Evolutionary conservation across 2,888 invertebrate genomes (phyloP), one percentile per base, ranked within the genome.

Genomic region (Parapristionchus giblindavisi): DNA sequence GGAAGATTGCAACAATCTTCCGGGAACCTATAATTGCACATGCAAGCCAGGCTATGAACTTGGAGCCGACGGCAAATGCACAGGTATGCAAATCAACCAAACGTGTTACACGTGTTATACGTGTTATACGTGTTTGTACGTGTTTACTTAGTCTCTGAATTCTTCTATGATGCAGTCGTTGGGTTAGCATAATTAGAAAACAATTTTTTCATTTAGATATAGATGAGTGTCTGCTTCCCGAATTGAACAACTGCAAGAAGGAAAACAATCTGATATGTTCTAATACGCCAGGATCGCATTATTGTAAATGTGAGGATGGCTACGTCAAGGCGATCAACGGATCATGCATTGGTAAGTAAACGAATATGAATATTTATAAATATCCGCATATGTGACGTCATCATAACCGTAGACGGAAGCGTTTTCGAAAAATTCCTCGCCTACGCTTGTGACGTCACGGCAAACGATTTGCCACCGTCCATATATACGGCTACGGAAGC

Each of bases 21-120:
- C 74, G 17, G 74, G 74, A 34, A 34, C 63, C 11, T 74, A 38
- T 54, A 74, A 74, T 54, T 74, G 74, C 54, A 74, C 74, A 1
- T 74, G 74, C 54, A 74, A 74, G 74, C 27, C 61, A 5, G 74
- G 74, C 24, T 74, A 32, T 32, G 54, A 52, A 43, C 32, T 29
- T 14, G 43, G 43, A 51, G 5, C 63, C 4, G 51, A 63, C 29
- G 74, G 63, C 52, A 72, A 40, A 36, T 72, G 72, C 60, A 51
- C 43, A 34, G 60, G 70, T 71, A 29, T 3, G 54, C 1, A 29
- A 11, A n/a, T 34, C n/a, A n/a, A n/a, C n/a, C n/a, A n/a, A n/a
- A n/a, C n/a, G n/a, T n/a, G n/a, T n/a, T n/a, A n/a, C n/a, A n/a
- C n/a, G n/a, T n/a, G n/a, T n/a, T n/a, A n/a, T n/a, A n/a, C n/a